These are phyloP conservation scores for Apodemus agrarius DNA, from an alignment of 2,797 vertebrate species.

Conservation along the genomic window DNA sequence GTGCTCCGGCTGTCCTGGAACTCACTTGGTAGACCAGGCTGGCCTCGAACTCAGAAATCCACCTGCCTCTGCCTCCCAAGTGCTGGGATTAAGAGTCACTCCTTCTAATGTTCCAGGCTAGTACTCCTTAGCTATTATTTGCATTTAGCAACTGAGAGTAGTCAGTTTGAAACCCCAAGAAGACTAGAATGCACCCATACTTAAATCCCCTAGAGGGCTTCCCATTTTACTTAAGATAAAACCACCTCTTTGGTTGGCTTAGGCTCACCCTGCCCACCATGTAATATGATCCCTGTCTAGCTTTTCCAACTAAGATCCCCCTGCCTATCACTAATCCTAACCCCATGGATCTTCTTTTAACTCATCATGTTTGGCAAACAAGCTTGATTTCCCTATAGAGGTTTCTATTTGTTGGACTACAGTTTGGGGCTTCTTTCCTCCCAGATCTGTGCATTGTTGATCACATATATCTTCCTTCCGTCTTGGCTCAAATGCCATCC, in stretches of 20 bases:
- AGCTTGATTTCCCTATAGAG: neutral
- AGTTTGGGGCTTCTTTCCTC: neutral
- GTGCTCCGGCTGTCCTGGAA: too few species aligned
- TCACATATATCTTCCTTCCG: neutral
- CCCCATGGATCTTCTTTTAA: neutral
- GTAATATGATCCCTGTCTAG: neutral
- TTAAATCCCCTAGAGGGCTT: neutral
- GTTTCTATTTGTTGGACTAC: slow-evolving; percentile 7
- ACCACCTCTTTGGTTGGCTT: neutral
- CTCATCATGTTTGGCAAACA: neutral
- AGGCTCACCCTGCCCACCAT: neutral
- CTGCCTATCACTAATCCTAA: neutral
- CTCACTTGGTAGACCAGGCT: too few species aligned
- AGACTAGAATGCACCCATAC: neutral
- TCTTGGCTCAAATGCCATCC: neutral
- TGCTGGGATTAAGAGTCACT: neutral
- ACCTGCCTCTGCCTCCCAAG: too few species aligned
- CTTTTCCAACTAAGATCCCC: neutral
- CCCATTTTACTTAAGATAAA: slow-evolving; percentile 44
- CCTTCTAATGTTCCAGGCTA: neutral
- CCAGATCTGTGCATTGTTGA: neutral
- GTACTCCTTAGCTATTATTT: neutral
- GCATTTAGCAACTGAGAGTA: neutral
- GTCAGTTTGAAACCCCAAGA: slow-evolving; percentile 13
- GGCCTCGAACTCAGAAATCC: too few species aligned